Percentiles rank a stretch among this genome's conserved stretches.
These are phyloP conservation scores for Petrosia ficiformis DNA, from an alignment of 37 sponge, comb jelly and placozoan species.

Conservation along the genomic window DNA sequence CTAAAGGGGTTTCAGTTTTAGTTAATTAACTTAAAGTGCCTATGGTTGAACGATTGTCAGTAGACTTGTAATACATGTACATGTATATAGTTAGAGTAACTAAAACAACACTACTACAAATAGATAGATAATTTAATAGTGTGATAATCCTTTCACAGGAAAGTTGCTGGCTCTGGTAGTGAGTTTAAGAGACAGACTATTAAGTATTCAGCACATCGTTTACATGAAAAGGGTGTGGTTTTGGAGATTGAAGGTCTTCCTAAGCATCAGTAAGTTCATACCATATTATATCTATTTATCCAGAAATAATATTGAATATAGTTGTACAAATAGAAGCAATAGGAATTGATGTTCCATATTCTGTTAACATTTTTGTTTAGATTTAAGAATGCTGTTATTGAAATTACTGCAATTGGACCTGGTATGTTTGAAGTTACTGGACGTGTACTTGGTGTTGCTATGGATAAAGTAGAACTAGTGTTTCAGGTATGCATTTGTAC, in stretches of 20 bases:
- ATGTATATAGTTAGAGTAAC: too few species aligned
- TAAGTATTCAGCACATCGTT: conserved; percentile 87
- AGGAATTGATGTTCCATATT: not conserved
- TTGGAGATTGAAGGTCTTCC: conserved; percentile 94
- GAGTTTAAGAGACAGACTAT: conserved; percentile 80
- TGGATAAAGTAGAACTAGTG: conserved; percentile 91
- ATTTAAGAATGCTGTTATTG: conserved; percentile 90
- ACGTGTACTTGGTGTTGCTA: conserved; percentile 83
- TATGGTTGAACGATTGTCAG: too few species aligned
- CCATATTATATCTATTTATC: not conserved
- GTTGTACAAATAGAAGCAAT: not conserved
- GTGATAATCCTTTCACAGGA: too few species aligned
- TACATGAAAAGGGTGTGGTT: conserved; percentile 93
- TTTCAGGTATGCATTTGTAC: conserved; percentile 94
- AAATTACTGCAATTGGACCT: conserved; percentile 82
- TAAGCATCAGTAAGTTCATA: conserved; percentile 79
- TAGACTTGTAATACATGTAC: too few species aligned
- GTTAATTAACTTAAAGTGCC: too few species aligned
- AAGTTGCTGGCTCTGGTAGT: conserved; percentile 8
- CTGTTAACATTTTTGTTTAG: conserved; percentile 14
- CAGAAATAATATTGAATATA: not conserved
- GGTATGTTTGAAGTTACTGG: conserved; percentile 94
- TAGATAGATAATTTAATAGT: too few species aligned
- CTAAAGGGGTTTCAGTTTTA: too few species aligned
- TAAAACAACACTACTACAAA: too few species aligned